Conservation (phyloP, 2,113 vertebrate species). For the Benthochromis sp. region DNA sequence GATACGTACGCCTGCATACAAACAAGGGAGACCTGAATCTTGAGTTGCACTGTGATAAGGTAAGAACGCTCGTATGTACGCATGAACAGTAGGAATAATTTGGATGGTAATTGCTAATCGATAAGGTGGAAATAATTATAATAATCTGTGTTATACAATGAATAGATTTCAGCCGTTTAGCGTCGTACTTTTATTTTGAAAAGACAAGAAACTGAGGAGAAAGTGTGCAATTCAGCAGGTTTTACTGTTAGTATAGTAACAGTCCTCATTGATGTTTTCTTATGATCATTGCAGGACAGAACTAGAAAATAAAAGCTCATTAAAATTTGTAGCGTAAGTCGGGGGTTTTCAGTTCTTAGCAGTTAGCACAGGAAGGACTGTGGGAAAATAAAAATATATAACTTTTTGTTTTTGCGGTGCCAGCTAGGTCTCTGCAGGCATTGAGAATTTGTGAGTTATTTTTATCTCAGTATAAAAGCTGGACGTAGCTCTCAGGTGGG, state of each 20-base stretch:
- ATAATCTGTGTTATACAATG: not conserved
- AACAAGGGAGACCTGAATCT: slow-evolving; percentile 90
- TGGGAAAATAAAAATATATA: not conserved
- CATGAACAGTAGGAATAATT: not conserved
- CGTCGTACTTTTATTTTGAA: not conserved
- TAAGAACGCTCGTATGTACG: slow-evolving; percentile 13
- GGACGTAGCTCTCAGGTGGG: not conserved
- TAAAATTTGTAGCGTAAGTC: not conserved
- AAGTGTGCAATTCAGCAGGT: not conserved
- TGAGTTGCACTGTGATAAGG: slow-evolving; percentile 94
- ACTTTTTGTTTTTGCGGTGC: not conserved
- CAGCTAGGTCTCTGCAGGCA: not conserved
- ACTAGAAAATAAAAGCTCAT: not conserved
- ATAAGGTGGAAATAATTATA: not conserved
- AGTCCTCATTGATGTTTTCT: not conserved
- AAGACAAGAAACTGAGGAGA: not conserved
- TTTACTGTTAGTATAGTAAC: not conserved
- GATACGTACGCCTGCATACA: slow-evolving; percentile 90
- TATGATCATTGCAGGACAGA: not conserved
- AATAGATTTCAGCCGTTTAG: not conserved
- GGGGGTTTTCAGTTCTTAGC: not conserved
- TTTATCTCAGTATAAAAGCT: not conserved
- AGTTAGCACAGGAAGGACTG: not conserved
- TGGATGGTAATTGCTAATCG: not conserved
- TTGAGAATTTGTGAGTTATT: not conserved